A percentile compares a stretch with the other conserved stretches of the same genome.
Evolutionary conservation across 2,888 invertebrate genomes (phyloP).

Genomic region (Choristoneura rosaceana): DNA sequence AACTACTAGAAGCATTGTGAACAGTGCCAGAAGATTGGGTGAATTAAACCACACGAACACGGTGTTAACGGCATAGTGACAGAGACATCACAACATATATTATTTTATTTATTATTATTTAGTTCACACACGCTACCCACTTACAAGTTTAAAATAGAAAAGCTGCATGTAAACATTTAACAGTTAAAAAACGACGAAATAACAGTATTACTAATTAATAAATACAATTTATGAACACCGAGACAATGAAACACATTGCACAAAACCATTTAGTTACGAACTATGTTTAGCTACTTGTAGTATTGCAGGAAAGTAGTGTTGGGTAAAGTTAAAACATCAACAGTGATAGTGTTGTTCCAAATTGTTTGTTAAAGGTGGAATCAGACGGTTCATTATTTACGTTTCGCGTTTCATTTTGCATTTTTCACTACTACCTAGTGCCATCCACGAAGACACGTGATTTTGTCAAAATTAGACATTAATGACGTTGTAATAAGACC

Average conservation of each 20-base stretch:
- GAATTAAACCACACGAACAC: constrained; percentile 30
- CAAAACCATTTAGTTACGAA: not conserved
- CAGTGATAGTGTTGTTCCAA: no score
- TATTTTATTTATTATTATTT: not conserved
- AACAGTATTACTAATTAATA: not conserved
- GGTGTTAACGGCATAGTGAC: constrained; percentile 22
- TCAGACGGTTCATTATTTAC: no score
- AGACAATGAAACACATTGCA: not conserved
- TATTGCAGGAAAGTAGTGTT: not conserved
- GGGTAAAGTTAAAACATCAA: not conserved
- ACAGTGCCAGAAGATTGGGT: constrained; percentile 14
- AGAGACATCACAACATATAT: constrained; percentile 15
- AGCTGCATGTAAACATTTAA: constrained; percentile 68
- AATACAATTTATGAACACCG: not conserved
- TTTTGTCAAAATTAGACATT: no score
- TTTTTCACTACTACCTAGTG: no score
- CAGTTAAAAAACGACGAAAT: constrained; percentile 16
- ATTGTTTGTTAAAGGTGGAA: no score
- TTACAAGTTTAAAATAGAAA: constrained; percentile 74
- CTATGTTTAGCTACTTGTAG: not conserved
- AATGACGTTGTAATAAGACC: no score
- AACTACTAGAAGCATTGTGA: constrained; percentile 13
- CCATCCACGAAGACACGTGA: no score
- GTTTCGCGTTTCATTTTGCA: no score
- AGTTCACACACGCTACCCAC: constrained; percentile 52